phyloP scores from a whole-genome alignment of 2,797 vertebrate genomes.

The Gambelia wislizenii region DNA sequence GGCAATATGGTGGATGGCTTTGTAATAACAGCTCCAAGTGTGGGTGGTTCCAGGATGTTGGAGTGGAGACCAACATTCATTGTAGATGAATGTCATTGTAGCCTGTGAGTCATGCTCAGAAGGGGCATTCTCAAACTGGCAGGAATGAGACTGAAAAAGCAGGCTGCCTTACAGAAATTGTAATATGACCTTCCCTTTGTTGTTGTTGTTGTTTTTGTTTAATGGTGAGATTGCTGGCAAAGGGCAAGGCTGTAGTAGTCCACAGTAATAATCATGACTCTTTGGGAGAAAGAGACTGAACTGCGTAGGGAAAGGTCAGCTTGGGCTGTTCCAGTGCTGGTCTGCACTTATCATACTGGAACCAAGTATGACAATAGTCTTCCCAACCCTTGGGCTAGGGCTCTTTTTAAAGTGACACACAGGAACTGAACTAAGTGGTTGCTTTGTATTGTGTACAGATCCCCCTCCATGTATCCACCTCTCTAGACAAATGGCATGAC shows the following conservation, averaged over 20 bases:
- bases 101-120: not conserved
- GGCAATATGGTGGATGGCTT: fast-evolving
- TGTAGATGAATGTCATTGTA: not conserved
- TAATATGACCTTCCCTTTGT: not conserved
- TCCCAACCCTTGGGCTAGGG: not conserved
- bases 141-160: not conserved
- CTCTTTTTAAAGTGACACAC: not conserved
- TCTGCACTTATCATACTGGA: not conserved
- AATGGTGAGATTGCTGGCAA: not conserved
- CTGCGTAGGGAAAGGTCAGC: not conserved
- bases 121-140: not conserved
- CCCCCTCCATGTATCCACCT: too few relatives aligned
- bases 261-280: not conserved
- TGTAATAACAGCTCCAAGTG: not conserved
- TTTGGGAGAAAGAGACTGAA: not conserved
- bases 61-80: not conserved
- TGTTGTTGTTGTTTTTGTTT: not conserved
- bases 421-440: not conserved
- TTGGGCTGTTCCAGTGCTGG: not conserved
- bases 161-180: not conserved
- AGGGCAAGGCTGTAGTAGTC: not conserved
- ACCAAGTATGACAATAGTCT: not conserved
- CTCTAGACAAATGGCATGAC: too few relatives aligned
- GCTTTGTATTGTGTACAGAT: not conserved
- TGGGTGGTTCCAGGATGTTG: not conserved